A percentile compares a stretch with the other conserved stretches of the same genome.
Evolutionary conservation across 2,797 vertebrate genomes (phyloP).

Genomic region (Yasuhikotakia modesta): DNA sequence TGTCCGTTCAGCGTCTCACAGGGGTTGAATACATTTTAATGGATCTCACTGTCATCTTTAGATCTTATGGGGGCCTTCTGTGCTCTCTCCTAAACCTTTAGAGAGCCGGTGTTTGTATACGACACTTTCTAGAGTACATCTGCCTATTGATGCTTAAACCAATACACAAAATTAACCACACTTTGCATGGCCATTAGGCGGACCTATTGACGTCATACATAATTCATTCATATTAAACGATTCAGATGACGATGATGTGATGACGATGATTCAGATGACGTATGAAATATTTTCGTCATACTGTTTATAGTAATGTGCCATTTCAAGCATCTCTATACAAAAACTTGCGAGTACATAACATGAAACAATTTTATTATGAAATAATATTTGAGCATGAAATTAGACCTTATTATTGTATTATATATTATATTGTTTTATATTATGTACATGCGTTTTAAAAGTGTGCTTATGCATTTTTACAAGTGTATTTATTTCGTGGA

Average conservation of each 20-base stretch:
- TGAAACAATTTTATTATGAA: too few species aligned
- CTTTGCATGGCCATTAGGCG: background rate
- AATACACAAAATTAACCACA: background rate
- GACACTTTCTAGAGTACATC: background rate
- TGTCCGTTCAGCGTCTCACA: slow-evolving; percentile 66
- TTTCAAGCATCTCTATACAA: too few species aligned
- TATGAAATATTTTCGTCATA: too few species aligned
- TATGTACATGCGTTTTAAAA: too few species aligned
- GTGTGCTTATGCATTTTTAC: too few species aligned
- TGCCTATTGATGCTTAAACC: background rate
- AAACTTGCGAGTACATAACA: too few species aligned
- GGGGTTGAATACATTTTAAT: slow-evolving; percentile 68
- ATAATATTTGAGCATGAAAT: too few species aligned
- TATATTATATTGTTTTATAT: too few species aligned
- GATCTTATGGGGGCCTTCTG: slow-evolving; percentile 53
- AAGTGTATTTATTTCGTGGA: too few species aligned
- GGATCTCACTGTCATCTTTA: slow-evolving; percentile 63
- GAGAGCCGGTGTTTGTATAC: slow-evolving; percentile 13
- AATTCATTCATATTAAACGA: background rate
- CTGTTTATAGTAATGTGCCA: too few species aligned
- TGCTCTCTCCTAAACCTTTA: slow-evolving; percentile 20
- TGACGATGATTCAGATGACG: too few species aligned
- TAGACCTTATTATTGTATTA: too few species aligned
- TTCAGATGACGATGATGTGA: background rate
- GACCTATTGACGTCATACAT: background rate